Percentiles rank a stretch among this genome's conserved stretches.
Conservation (phyloP, 1,140 invertebrate species). For the Drosophila pachea region DNA sequence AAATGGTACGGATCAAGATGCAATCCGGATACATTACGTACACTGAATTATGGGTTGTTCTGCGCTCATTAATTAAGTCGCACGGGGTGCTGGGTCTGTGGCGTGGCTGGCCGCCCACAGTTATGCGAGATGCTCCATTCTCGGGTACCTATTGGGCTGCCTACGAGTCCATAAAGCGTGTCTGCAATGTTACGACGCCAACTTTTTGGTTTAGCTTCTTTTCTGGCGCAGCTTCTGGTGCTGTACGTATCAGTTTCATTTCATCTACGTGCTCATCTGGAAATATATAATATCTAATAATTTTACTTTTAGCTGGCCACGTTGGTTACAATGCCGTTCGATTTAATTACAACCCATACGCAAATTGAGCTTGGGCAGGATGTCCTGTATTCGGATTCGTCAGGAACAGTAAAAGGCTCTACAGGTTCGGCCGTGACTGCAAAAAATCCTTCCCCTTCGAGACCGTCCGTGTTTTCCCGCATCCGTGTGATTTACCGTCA, state of each 20-base stretch:
- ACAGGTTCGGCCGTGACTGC: no score
- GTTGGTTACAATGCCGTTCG: slow-evolving; percentile 95
- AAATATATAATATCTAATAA: background rate
- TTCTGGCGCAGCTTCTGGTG: slow-evolving; percentile 91
- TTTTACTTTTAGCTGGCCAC: slow-evolving; percentile 87
- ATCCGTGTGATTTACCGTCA: slow-evolving; percentile 84
- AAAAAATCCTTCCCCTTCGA: background rate
- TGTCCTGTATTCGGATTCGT: slow-evolving; percentile 85
- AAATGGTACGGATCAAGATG: slow-evolving; percentile 98
- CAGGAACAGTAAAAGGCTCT: background rate
- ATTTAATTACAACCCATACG: slow-evolving; percentile 98
- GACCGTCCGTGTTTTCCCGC: slow-evolving; percentile 79
- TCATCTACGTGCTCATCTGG: background rate
- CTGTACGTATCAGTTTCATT: slow-evolving; percentile 83
- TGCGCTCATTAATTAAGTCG: slow-evolving; percentile 83
- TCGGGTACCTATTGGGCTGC: slow-evolving; percentile 96
- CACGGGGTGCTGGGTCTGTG: slow-evolving; percentile 91
- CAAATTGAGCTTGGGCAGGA: slow-evolving; percentile 97
- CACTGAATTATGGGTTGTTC: slow-evolving; percentile 81
- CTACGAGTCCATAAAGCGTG: slow-evolving; percentile 93
- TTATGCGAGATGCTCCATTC: slow-evolving; percentile 97
- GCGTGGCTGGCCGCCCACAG: slow-evolving; percentile 92
- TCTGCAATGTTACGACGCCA: slow-evolving; percentile 82
- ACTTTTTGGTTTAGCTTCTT: slow-evolving; percentile 90
- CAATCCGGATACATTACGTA: slow-evolving; percentile 95